Evolutionary conservation across 2,797 vertebrate species (phyloP).

Genomic region (Malacoctenus gilli): DNA sequence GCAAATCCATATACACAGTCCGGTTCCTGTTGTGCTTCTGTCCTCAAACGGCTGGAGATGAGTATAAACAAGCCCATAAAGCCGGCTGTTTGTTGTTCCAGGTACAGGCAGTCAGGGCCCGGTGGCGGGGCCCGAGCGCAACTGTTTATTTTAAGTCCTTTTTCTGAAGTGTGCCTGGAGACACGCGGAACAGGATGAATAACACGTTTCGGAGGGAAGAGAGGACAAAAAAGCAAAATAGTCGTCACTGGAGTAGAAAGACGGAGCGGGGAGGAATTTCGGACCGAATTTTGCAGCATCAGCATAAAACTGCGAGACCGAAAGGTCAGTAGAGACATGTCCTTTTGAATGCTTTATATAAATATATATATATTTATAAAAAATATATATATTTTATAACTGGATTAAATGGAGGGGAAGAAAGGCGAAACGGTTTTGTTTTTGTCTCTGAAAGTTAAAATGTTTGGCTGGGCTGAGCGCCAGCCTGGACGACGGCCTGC

Average conservation of each 20-base stretch:
- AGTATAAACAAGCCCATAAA: slow-evolving; percentile 72
- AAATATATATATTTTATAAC: slow-evolving; percentile 57
- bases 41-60: slow-evolving; percentile 68
- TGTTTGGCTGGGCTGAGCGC: slow-evolving; percentile 72
- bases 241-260: slow-evolving; percentile 72
- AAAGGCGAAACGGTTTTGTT: slow-evolving; percentile 67
- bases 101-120: slow-evolving; percentile 66
- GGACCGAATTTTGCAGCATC: slow-evolving; percentile 74
- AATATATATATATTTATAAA: slow-evolving; percentile 24
- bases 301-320: slow-evolving; percentile 64
- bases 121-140: slow-evolving; percentile 51
- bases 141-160: slow-evolving; percentile 77
- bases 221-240: slow-evolving; percentile 78
- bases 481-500: slow-evolving; percentile 58
- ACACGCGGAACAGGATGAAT: slow-evolving; percentile 78
- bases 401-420: slow-evolving; percentile 41
- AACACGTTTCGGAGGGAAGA: slow-evolving; percentile 78
- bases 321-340: slow-evolving; percentile 57
- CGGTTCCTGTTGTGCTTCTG: slow-evolving; percentile 77
- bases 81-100: slow-evolving; percentile 76
- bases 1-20: slow-evolving; percentile 64
- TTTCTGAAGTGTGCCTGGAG: slow-evolving; percentile 76
- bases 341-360: slow-evolving; percentile 42
- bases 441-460: slow-evolving; percentile 73
- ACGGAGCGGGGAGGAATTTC: slow-evolving; percentile 52